phyloP scores from a whole-genome alignment of 2,797 vertebrate species.

The Serranus cabrilla region DNA sequence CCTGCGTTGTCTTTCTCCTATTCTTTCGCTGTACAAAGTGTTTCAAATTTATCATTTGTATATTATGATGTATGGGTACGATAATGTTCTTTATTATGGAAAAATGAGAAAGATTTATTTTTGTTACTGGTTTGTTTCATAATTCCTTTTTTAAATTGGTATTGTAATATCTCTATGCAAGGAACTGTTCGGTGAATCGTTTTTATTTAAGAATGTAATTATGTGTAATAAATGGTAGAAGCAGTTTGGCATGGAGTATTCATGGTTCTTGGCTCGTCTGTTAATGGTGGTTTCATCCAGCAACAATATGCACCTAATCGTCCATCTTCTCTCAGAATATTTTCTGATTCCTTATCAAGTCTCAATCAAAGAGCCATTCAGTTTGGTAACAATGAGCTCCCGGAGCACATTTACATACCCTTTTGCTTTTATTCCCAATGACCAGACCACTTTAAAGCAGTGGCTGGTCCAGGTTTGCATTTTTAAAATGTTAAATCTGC shows the following conservation, averaged over 20 bases:
- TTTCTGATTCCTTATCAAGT: constrained; percentile 66
- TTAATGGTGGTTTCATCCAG: constrained; percentile 51
- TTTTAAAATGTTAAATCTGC: constrained; percentile 5
- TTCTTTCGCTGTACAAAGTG: constrained; percentile 97
- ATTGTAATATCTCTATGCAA: constrained; percentile 99
- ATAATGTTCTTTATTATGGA: constrained; percentile 99
- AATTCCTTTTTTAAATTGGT: constrained; percentile 99
- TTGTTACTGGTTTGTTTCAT: constrained; percentile 99
- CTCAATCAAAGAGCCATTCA: constrained; percentile 72
- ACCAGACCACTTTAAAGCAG: constrained; percentile 2
- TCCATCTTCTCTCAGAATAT: constrained; percentile 48
- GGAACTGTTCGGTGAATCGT: constrained; percentile 99
- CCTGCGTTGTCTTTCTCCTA: constrained; percentile 69
- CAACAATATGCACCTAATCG: constrained; percentile 68
- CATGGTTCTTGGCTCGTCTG: constrained; percentile 68
- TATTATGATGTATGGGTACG: constrained; percentile 97
- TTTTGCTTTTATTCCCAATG: constrained; percentile 25
- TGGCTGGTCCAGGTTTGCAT: background rate
- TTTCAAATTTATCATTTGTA: constrained; percentile 99
- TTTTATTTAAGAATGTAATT: constrained; percentile 99
- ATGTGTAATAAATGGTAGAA: constrained; percentile 99
- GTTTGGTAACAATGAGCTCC: constrained; percentile 49
- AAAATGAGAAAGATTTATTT: constrained; percentile 96
- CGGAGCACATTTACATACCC: constrained; percentile 8
- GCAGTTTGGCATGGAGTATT: constrained; percentile 90